Evolutionary conservation across 2,797 vertebrate genomes (phyloP).

Genomic region (Lophura swinhoii): DNA sequence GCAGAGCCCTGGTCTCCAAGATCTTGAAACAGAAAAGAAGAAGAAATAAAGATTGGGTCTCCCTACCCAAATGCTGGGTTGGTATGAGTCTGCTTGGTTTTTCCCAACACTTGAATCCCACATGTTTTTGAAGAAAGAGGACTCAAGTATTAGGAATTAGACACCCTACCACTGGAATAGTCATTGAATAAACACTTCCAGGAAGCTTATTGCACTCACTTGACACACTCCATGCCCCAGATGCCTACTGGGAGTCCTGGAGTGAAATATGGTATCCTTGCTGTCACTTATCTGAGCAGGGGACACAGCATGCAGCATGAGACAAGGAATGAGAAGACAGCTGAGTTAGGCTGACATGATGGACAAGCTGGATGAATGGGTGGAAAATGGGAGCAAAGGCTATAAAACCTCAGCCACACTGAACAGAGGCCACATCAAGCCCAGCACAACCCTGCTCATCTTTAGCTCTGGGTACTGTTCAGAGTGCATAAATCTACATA

Average conservation of each 20-base stretch:
- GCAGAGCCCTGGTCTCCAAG: not conserved
- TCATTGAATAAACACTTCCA: not conserved
- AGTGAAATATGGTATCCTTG: not conserved
- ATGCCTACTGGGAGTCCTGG: not conserved
- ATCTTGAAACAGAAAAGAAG: not conserved
- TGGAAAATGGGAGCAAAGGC: not conserved
- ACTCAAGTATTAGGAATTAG: not conserved
- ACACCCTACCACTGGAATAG: not conserved
- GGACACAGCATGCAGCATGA: fast-evolving
- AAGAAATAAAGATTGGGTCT: not conserved
- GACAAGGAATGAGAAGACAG: not conserved
- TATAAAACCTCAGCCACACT: not conserved
- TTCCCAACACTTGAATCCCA: not conserved
- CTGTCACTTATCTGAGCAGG: not conserved
- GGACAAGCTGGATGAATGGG: not conserved
- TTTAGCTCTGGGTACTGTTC: not conserved
- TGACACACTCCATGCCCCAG: fast-evolving
- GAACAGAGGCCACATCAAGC: not conserved
- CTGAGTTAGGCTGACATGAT: not conserved
- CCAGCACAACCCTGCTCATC: not conserved
- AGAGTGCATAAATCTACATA: not conserved
- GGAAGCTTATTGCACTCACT: not conserved
- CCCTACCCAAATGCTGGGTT: not conserved
- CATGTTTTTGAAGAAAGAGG: fast-evolving
- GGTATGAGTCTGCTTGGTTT: not conserved